Percentiles rank a stretch among this genome's conserved stretches.
Evolutionary conservation across 2,797 vertebrate genomes (phyloP).

Genomic region (Dermochelys coriacea): DNA sequence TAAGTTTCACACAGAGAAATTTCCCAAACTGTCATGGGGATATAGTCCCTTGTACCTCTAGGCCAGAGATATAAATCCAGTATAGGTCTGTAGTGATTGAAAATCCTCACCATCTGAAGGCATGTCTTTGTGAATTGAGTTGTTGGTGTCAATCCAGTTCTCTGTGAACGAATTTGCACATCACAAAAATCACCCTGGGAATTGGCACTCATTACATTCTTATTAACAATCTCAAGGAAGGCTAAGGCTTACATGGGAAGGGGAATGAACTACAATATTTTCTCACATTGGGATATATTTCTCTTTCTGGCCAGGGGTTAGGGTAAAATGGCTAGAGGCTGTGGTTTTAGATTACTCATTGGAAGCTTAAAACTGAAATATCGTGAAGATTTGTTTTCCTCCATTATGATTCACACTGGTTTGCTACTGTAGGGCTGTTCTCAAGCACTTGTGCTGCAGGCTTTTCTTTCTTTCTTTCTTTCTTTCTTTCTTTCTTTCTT

Average conservation of each 20-base stretch:
- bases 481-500: background rate
- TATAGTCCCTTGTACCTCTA: background rate
- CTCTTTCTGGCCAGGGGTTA: background rate
- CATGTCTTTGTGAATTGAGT: background rate
- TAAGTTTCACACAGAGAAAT: background rate
- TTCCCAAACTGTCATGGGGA: background rate
- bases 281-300: background rate
- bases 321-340: background rate
- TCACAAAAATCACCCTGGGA: background rate
- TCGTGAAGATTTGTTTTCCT: background rate
- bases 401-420: background rate
- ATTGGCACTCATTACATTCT: background rate
- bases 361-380: background rate
- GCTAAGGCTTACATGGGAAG: background rate
- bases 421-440: background rate
- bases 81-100: background rate
- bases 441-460: background rate
- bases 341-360: slow-evolving; percentile 7
- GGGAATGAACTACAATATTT: background rate
- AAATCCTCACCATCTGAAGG: background rate
- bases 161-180: background rate
- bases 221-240: background rate
- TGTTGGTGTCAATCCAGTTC: background rate
- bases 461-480: background rate
- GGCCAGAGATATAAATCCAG: background rate